These are phyloP conservation scores for Halictus quadricinctus DNA, from an alignment of 2,888 invertebrate species.

Conservation along the genomic window DNA sequence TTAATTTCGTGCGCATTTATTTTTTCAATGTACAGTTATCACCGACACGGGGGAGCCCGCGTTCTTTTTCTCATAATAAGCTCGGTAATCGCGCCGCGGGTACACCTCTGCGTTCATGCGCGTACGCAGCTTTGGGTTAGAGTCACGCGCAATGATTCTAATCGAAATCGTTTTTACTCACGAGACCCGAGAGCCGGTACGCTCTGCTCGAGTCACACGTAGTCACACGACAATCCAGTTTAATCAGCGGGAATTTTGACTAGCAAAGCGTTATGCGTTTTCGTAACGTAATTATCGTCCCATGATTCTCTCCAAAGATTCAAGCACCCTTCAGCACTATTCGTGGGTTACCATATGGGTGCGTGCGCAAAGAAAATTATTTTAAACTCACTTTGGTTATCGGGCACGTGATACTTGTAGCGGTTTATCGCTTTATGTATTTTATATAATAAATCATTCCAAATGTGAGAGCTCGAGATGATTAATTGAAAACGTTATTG, in stretches of 20 bases:
- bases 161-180: constrained; percentile 44
- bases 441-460: constrained; percentile 2
- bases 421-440: neutral
- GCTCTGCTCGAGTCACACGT: neutral
- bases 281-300: neutral
- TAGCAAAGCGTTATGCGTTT: neutral
- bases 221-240: neutral
- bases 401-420: neutral
- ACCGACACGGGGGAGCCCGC: constrained; percentile 21
- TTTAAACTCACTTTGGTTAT: neutral
- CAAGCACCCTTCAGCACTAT: neutral
- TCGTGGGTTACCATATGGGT: neutral
- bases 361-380: constrained; percentile 9
- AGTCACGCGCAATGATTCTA: constrained; percentile 27
- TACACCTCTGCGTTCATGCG: neutral
- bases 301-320: neutral
- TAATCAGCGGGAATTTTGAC: constrained; percentile 11
- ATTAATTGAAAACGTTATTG: constrained; percentile 17
- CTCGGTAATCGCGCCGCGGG: constrained; percentile 45
- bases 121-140: constrained; percentile 29
- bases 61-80: constrained; percentile 17
- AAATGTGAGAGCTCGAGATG: neutral
- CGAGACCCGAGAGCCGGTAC: neutral
- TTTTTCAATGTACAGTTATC: constrained; percentile 47
- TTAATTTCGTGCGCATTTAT: constrained; percentile 1